These are phyloP conservation scores for Brassicogethes aeneus DNA, from an alignment of 2,888 invertebrate species.

Conservation along the genomic window DNA sequence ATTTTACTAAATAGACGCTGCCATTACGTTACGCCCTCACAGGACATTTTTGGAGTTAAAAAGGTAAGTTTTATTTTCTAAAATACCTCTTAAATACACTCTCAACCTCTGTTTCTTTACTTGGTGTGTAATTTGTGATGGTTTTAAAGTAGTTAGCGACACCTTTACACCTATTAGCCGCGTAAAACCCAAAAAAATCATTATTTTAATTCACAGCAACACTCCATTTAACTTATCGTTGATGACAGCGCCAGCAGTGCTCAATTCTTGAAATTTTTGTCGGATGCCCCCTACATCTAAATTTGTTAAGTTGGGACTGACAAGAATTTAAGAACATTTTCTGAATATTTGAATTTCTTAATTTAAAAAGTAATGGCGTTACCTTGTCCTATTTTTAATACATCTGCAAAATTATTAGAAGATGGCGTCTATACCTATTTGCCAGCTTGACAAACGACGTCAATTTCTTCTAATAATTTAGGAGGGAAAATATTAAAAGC, in stretches of 20 bases:
- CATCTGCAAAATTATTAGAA: constrained; percentile 21
- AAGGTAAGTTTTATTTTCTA: constrained; percentile 29
- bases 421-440: constrained; percentile 29
- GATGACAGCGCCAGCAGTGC: constrained; percentile 62
- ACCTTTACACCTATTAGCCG: too few relatives aligned
- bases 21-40: constrained; percentile 50
- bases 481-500: too few relatives aligned
- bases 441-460: constrained; percentile 10
- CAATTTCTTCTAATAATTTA: too few relatives aligned
- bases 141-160: too few relatives aligned
- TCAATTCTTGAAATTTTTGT: constrained; percentile 58
- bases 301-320: constrained; percentile 35
- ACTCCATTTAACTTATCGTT: constrained; percentile 45
- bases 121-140: too few relatives aligned
- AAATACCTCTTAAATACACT: constrained; percentile 3
- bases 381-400: constrained; percentile 21
- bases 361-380: constrained; percentile 7
- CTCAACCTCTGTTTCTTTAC: too few relatives aligned
- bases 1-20: constrained; percentile 37
- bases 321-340: constrained; percentile 6
- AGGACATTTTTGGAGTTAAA: constrained; percentile 46
- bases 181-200: too few relatives aligned
- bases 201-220: constrained; percentile 22
- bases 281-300: constrained; percentile 53
- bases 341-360: background rate